Base-by-base conservation (phyloP, 53 echinoderm and acorn worm species). In the Astropecten irregularis region DNA sequence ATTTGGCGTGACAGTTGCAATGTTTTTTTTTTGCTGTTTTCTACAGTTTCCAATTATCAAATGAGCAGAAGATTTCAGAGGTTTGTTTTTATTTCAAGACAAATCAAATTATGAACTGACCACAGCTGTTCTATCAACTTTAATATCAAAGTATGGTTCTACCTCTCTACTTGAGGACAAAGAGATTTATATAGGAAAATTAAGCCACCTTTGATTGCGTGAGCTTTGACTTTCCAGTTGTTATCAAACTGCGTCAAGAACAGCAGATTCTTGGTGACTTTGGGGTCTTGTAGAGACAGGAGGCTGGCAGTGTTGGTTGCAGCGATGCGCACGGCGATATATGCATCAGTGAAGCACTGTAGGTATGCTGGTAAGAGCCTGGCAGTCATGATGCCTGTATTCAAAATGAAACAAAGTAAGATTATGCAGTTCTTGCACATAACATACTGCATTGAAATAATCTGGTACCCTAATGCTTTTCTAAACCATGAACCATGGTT, bases 121-220 rank as follows among this genome's bases (percentile, higher is more conserved):
- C n/a, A n/a, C n/a, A n/a, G n/a, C n/a, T n/a, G n/a, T n/a, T n/a
- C n/a, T n/a, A n/a, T n/a, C n/a, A n/a, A n/a, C n/a, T n/a, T n/a
- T n/a, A n/a, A n/a, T n/a, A n/a, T n/a, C n/a, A n/a, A n/a, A n/a
- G n/a, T n/a, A n/a, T n/a, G n/a, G n/a, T n/a, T n/a, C n/a, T n/a
- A n/a, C n/a, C n/a, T n/a, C n/a, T n/a, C n/a, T n/a, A n/a, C n/a
- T n/a, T n/a, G n/a, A n/a, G n/a, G n/a, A n/a, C n/a, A n/a, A n/a
- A n/a, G n/a, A n/a, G n/a, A n/a, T n/a, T n/a, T n/a, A n/a, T n/a
- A n/a, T n/a, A n/a, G n/a, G n/a, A n/a, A n/a, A n/a, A n/a, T n/a
- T n/a, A n/a, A n/a, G n/a, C n/a, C 81, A 97, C 99, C 99, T 97
- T 97, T 95, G 66, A 97, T 68, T 22, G 99, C 99, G 83, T 97